phyloP scores from a whole-genome alignment of 1,140 invertebrate genomes.

The Neomicropteryx cornuta region DNA sequence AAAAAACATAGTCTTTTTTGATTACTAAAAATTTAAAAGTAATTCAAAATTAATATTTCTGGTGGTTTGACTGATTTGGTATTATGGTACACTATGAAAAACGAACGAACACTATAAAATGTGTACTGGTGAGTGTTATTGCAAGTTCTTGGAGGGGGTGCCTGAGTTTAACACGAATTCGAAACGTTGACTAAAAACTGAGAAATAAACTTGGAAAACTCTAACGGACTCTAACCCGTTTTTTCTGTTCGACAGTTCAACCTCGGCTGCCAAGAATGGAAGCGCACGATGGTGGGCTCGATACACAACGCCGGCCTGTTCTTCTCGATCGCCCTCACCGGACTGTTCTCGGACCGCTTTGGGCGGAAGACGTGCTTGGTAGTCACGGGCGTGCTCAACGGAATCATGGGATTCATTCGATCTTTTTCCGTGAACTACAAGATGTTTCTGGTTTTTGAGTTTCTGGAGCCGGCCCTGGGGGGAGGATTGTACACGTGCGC shows the following conservation, averaged over 20 bases:
- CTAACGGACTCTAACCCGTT: too few species aligned
- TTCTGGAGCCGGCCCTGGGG: conserved; percentile 38
- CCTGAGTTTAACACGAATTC: too few species aligned
- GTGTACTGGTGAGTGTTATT: too few species aligned
- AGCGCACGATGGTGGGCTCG: conserved; percentile 56
- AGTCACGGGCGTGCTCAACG: conserved; percentile 23
- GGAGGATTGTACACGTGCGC: conserved; percentile 44
- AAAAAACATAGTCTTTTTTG: too few species aligned
- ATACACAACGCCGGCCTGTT: conserved; percentile 63
- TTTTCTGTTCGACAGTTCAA: conserved; percentile 26
- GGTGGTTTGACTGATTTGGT: too few species aligned
- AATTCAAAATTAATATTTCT: too few species aligned
- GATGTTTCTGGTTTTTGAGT: conserved; percentile 41
- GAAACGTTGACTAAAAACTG: too few species aligned
- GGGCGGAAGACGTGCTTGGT: conserved; percentile 27
- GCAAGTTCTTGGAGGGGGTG: too few species aligned
- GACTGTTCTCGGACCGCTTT: conserved; percentile 54
- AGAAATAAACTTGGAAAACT: too few species aligned
- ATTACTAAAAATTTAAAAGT: too few species aligned
- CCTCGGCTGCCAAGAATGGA: conserved; percentile 50
- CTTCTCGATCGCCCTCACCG: conserved; percentile 53
- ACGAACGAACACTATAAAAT: too few species aligned
- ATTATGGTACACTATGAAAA: too few species aligned
- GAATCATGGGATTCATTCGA: conserved; percentile 38
- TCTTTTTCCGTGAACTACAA: conserved; percentile 43